Evolutionary conservation across 1,140 invertebrate species (phyloP), one percentile per base, ranked within the genome.

Genomic region (Eupeodes corollae): DNA sequence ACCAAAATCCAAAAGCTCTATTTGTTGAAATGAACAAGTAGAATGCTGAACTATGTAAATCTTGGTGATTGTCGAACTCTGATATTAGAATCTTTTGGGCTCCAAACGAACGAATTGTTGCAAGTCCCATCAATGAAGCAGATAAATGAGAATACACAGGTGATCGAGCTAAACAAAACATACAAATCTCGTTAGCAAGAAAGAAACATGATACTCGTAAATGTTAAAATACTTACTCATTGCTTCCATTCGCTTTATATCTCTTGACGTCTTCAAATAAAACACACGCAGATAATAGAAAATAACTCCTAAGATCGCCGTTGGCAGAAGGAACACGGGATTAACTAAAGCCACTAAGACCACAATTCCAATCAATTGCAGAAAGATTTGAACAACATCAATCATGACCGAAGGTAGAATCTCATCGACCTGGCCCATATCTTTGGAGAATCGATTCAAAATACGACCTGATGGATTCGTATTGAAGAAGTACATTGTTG

Each of bases 121-220:
- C 78, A 19, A 97, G 71, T 6, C 93, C 93, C 69, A 89, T 86
- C 1, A 96, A 70, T 0, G 91, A 85, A 19, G 90, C 82, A 63
- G 84, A 91, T 42, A 97, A 71, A 62, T 96, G 90, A 10, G 86
- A 83, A 69, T 88, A 90, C 26, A 94, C 79, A 1, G 89, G 90
- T 69, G 82, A 84, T 38, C 82, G 75, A 41, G 80, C 83, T 86
- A 60, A 21, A 40, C n/a, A n/a, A 9, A 21, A 10, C 8, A 16
- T 0, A 49, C 14, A 26, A 6, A 42, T 33, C 26, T 26, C 5
- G n/a, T 37, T 33, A 44, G n/a, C n/a, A n/a, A n/a, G n/a, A n/a
- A n/a, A n/a, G 21, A 26, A 26, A 26, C 21, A 5, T 3, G 21
- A n/a, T n/a, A n/a, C n/a, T 32, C 21, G 5, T 15, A 30, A 9